phyloP scores from a whole-genome alignment of 1,140 invertebrate species.

The Panagrolaimus sp. region DNA sequence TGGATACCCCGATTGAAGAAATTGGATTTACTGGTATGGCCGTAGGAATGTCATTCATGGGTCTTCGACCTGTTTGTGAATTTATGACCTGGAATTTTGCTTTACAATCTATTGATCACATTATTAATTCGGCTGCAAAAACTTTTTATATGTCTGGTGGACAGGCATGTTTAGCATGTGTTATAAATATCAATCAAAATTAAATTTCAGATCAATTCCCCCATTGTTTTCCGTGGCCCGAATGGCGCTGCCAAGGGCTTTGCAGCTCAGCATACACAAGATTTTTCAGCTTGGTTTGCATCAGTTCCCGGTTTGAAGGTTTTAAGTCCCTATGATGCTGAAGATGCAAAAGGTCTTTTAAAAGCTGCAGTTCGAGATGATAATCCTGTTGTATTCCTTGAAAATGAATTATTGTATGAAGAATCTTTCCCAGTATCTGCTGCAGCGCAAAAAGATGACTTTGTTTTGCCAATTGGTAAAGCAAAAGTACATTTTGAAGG shows the following conservation, averaged over 20 bases:
- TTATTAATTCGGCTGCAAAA: constrained; percentile 93
- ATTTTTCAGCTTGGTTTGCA: constrained; percentile 91
- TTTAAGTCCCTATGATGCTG: constrained; percentile 78
- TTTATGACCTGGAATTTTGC: constrained; percentile 99
- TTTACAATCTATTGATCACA: constrained; percentile 95
- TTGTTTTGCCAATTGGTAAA: constrained; percentile 86
- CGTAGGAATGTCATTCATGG: constrained; percentile 86
- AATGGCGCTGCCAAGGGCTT: constrained; percentile 93
- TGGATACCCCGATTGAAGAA: constrained; percentile 94
- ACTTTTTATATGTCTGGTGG: constrained; percentile 98
- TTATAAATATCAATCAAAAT: too few relatives aligned
- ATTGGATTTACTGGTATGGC: constrained; percentile 90
- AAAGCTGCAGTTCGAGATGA: constrained; percentile 86
- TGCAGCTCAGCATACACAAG: constrained; percentile 94
- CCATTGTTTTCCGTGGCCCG: constrained; percentile 93
- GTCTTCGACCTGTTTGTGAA: constrained; percentile 86
- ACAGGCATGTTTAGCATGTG: too few relatives aligned
- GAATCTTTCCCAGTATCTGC: constrained; percentile 80
- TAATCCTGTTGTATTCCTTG: constrained; percentile 76
- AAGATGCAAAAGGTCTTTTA: constrained; percentile 84
- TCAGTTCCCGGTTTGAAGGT: constrained; percentile 92
- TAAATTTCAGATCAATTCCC: constrained; percentile 78
- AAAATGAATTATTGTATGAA: constrained; percentile 94
- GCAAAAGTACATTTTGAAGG: constrained; percentile 82
- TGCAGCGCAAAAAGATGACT: constrained; percentile 80